Evolutionary conservation across 2,888 invertebrate genomes (phyloP).

Genomic region (Odontocerum albicorne): DNA sequence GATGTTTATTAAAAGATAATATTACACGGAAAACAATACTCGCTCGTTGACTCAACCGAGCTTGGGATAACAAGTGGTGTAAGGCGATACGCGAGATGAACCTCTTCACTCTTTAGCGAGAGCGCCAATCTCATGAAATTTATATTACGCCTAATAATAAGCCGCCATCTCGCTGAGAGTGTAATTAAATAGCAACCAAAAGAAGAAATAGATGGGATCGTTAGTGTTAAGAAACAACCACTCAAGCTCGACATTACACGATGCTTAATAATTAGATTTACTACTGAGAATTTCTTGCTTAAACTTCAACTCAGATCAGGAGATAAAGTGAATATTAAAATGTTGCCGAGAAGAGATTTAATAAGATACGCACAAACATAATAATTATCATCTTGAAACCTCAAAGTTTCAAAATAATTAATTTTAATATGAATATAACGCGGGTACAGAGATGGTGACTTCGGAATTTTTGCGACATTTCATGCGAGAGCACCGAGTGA

Average conservation of each 20-base stretch:
- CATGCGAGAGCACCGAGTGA: no score
- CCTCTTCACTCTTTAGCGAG: neutral
- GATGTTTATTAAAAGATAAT: neutral
- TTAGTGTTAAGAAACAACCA: conserved; percentile 11
- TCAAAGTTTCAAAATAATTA: neutral
- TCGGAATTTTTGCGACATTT: no score
- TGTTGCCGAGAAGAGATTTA: neutral
- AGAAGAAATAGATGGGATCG: conserved; percentile 9
- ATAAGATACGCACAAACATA: neutral
- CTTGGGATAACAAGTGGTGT: neutral
- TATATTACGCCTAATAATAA: conserved; percentile 29
- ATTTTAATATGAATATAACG: neutral
- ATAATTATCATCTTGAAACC: neutral
- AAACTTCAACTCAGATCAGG: neutral
- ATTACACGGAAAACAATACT: neutral
- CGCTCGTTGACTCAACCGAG: neutral
- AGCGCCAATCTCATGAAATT: conserved; percentile 17
- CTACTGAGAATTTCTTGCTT: conserved; percentile 2
- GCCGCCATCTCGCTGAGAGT: conserved; percentile 21
- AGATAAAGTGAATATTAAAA: neutral
- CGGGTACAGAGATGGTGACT: no score
- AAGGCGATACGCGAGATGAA: neutral
- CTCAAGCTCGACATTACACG: conserved; percentile 8
- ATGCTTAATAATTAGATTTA: conserved; percentile 19
- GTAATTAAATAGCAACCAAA: conserved; percentile 27